Evolutionary conservation across 2,797 vertebrate genomes (phyloP).

Genomic region (Crypturellus tataupa): DNA sequence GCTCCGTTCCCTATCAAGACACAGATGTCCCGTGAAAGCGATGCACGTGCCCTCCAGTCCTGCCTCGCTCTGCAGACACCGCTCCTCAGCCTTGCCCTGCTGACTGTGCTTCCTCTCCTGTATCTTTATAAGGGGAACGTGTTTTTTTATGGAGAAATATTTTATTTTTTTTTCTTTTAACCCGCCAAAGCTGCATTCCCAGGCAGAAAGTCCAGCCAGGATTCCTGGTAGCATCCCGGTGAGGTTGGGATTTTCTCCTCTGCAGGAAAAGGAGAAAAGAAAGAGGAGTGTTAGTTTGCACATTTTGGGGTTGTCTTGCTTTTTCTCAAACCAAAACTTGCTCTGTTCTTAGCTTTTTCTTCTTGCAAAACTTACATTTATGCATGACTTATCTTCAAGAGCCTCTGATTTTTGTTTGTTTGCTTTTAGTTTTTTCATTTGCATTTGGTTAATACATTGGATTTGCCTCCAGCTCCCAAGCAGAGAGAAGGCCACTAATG

Average conservation of each 20-base stretch:
- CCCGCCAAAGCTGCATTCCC: not conserved
- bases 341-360: not conserved
- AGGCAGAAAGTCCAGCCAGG: too few species aligned
- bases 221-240: too few species aligned
- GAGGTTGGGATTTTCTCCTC: not conserved
- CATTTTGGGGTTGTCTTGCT: not conserved
- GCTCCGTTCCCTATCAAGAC: not conserved
- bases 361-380: not conserved
- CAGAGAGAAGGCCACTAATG: not conserved
- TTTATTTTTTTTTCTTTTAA: not conserved
- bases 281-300: not conserved
- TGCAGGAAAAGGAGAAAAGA: not conserved
- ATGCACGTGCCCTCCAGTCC: not conserved
- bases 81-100: not conserved
- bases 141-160: too few species aligned
- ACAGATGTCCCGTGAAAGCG: accelerated
- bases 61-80: too few species aligned
- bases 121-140: not conserved
- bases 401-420: not conserved
- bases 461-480: not conserved
- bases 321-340: not conserved
- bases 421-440: not conserved
- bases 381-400: not conserved
- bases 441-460: not conserved
- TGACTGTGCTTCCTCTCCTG: not conserved